A percentile compares a stretch with the other conserved stretches of the same genome.
Conservation (phyloP, 2,113 vertebrate species). For the Thymallus thymallus region DNA sequence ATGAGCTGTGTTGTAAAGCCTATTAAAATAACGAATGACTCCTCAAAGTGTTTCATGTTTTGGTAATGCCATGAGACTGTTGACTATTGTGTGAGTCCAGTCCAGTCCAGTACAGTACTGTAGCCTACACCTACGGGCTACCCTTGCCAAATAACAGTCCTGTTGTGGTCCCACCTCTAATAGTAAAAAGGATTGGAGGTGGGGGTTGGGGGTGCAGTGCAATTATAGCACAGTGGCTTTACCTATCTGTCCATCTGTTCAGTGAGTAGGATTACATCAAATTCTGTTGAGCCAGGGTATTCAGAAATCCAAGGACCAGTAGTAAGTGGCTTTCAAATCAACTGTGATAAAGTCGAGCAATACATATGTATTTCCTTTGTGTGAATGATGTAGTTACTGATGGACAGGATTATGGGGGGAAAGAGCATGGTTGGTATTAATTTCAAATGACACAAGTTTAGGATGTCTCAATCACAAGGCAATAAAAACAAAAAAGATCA, state of each 20-base stretch:
- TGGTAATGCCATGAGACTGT: too few species aligned
- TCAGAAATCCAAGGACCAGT: slow-evolving; percentile 22
- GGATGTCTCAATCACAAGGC: too few species aligned
- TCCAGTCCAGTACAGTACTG: too few species aligned
- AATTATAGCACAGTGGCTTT: slow-evolving; percentile 8
- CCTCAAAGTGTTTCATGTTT: too few species aligned
- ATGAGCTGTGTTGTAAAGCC: too few species aligned
- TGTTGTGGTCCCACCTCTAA: background rate
- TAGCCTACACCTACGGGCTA: too few species aligned
- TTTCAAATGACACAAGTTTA: too few species aligned
- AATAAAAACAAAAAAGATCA: too few species aligned
- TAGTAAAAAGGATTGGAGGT: slow-evolving; percentile 23
- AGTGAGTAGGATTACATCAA: slow-evolving; percentile 46
- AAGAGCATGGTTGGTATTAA: background rate
- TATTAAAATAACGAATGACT: too few species aligned
- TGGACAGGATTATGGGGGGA: background rate
- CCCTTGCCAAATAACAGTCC: too few species aligned
- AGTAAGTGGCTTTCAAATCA: slow-evolving; percentile 31
- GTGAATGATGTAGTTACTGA: background rate
- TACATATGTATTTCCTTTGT: background rate
- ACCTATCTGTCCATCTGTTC: slow-evolving; percentile 45
- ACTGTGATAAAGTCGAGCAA: slow-evolving; percentile 2
- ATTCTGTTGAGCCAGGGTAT: slow-evolving; percentile 34
- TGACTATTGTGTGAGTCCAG: too few species aligned
- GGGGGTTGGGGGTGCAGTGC: slow-evolving; percentile 8